Percentiles rank a stretch among this genome's conserved stretches.
These are phyloP conservation scores for Emberiza fucata DNA, from an alignment of 2,113 vertebrate species.

Conservation along the genomic window DNA sequence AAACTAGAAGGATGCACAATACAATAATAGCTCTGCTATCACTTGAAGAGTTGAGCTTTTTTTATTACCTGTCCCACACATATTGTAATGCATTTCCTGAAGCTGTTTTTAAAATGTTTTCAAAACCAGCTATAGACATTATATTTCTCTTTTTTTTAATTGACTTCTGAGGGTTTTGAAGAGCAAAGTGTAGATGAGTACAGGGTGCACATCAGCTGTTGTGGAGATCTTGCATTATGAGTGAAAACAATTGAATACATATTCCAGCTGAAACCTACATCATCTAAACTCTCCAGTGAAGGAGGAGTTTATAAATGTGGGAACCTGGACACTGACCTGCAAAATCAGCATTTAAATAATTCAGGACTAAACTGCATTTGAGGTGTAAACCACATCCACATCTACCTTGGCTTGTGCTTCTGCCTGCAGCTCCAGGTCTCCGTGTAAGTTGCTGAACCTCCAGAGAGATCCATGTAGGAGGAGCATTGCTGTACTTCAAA, in stretches of 20 bases:
- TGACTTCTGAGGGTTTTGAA: background rate
- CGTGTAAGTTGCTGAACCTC: accelerated
- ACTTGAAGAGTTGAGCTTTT: background rate
- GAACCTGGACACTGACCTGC: background rate
- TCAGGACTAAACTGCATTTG: background rate
- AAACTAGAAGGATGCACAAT: background rate
- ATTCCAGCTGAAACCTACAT: background rate
- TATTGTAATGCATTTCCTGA: background rate
- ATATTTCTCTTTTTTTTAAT: background rate
- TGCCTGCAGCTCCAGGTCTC: background rate
- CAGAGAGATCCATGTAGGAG: background rate
- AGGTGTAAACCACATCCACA: background rate
- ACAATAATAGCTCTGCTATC: background rate
- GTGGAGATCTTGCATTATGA: background rate
- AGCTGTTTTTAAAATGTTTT: background rate
- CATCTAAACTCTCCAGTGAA: background rate
- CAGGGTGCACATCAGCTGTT: background rate
- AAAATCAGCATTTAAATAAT: background rate
- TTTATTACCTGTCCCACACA: background rate
- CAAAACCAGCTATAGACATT: background rate
- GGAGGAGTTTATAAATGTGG: background rate
- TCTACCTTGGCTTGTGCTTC: background rate
- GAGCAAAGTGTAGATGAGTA: background rate
- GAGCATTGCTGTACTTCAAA: background rate
- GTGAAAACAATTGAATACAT: background rate